These are phyloP conservation scores for Apodemus agrarius DNA, from an alignment of 2,797 vertebrate species.

Conservation along the genomic window DNA sequence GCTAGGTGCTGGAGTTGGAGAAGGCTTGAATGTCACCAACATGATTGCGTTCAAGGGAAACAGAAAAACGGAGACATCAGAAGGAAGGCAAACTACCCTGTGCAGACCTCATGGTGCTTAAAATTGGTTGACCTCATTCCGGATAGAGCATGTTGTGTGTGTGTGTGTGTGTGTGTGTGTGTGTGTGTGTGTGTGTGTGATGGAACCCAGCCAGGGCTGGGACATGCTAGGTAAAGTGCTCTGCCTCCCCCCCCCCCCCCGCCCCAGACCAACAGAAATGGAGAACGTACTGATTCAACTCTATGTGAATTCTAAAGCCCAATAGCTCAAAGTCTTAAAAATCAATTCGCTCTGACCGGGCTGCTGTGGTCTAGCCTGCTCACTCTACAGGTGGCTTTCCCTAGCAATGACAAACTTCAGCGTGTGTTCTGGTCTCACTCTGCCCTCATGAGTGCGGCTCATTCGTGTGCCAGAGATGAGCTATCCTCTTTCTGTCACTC, in stretches of 20 bases:
- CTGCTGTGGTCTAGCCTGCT: neutral
- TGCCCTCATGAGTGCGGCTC: neutral
- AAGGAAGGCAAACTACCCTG: neutral
- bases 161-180: too few species aligned
- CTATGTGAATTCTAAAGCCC: neutral
- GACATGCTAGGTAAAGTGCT: neutral
- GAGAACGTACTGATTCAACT: neutral
- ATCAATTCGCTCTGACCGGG: neutral
- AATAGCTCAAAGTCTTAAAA: neutral
- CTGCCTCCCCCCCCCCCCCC: too few species aligned
- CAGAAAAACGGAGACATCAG: neutral
- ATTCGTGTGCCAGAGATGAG: neutral
- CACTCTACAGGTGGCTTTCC: constrained; percentile 20
- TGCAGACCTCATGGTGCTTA: neutral
- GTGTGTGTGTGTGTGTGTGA: too few species aligned
- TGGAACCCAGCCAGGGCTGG: neutral
- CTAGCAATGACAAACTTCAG: neutral
- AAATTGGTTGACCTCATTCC: neutral
- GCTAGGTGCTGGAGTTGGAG: neutral
- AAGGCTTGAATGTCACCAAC: neutral
- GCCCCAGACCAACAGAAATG: neutral
- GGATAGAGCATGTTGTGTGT: neutral
- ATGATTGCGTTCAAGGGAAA: neutral
- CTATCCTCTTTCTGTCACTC: neutral
- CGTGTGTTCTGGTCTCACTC: neutral